phyloP scores from a whole-genome alignment of 2,888 invertebrate species.

The Melieria omissa region DNA sequence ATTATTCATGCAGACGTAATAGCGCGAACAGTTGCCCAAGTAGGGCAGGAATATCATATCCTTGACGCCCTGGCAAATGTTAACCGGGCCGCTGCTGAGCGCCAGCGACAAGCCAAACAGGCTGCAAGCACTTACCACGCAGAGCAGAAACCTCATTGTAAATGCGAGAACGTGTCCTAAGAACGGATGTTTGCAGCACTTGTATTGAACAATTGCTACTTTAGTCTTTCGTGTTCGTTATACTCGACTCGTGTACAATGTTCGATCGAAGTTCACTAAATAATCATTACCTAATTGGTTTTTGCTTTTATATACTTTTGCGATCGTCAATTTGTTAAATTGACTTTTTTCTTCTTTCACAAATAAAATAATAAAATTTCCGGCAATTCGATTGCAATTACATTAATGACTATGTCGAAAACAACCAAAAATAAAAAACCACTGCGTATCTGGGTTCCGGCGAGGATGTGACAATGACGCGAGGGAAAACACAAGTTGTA shows the following conservation, averaged over 20 bases:
- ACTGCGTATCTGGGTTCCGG: no score
- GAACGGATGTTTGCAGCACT: background rate
- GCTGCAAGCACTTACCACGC: slow-evolving; percentile 18
- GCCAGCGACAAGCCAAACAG: slow-evolving; percentile 8
- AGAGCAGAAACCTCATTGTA: slow-evolving; percentile 41
- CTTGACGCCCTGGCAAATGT: slow-evolving; percentile 43
- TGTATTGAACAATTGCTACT: background rate
- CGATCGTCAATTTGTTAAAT: background rate
- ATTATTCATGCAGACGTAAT: slow-evolving; percentile 52
- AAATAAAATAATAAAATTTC: no score
- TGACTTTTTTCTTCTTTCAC: background rate
- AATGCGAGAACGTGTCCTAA: background rate
- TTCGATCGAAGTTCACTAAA: background rate
- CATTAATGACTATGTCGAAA: no score
- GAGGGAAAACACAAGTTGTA: no score
- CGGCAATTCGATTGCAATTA: no score
- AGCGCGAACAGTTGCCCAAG: slow-evolving; percentile 46
- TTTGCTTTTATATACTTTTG: slow-evolving; percentile 19
- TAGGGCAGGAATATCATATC: slow-evolving; percentile 46
- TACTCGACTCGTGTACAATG: slow-evolving; percentile 18
- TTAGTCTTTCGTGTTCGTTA: background rate
- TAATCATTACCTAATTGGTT: slow-evolving; percentile 12
- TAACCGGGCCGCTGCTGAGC: slow-evolving; percentile 22
- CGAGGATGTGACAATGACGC: no score
- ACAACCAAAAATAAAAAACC: no score